Percentiles rank a stretch among this genome's conserved stretches.
phyloP scores from a whole-genome alignment of 2,797 vertebrate species.

The Sebastes jordani region DNA sequence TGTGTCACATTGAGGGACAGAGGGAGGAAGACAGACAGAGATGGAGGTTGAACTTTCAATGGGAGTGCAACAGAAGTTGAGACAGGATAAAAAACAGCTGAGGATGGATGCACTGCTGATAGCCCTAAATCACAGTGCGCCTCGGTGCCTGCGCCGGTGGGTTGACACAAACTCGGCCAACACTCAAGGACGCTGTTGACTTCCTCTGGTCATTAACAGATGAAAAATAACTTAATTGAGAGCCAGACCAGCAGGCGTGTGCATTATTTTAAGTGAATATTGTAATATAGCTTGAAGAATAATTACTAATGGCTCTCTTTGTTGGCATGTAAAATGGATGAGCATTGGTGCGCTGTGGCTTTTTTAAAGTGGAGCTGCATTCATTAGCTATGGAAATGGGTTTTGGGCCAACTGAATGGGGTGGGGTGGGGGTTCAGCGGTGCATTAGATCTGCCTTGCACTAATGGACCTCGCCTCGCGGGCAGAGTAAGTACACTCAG shows the following conservation, averaged over 20 bases:
- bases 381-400: slow-evolving; percentile 92
- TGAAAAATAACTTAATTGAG: slow-evolving; percentile 92
- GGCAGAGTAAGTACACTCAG: slow-evolving; percentile 62
- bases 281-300: slow-evolving; percentile 89
- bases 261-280: slow-evolving; percentile 91
- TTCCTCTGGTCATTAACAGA: slow-evolving; percentile 89
- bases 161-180: slow-evolving; percentile 85
- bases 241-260: slow-evolving; percentile 84
- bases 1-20: slow-evolving; percentile 38
- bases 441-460: slow-evolving; percentile 83
- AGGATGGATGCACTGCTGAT: slow-evolving; percentile 82
- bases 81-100: slow-evolving; percentile 33
- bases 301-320: slow-evolving; percentile 88
- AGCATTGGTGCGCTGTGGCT: slow-evolving; percentile 81
- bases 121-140: slow-evolving; percentile 82
- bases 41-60: slow-evolving; percentile 60
- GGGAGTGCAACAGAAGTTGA: slow-evolving; percentile 54
- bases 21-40: slow-evolving; percentile 39
- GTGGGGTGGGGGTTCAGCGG: slow-evolving; percentile 69
- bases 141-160: slow-evolving; percentile 66
- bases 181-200: slow-evolving; percentile 88
- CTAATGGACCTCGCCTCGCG: slow-evolving; percentile 83
- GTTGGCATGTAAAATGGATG: slow-evolving; percentile 90
- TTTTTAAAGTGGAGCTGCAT: slow-evolving; percentile 82
- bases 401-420: slow-evolving; percentile 83